A percentile compares a stretch with the other conserved stretches of the same genome.
Evolutionary conservation across 2,113 vertebrate species (phyloP).

Genomic region (Chamaetylas fuelleborni): DNA sequence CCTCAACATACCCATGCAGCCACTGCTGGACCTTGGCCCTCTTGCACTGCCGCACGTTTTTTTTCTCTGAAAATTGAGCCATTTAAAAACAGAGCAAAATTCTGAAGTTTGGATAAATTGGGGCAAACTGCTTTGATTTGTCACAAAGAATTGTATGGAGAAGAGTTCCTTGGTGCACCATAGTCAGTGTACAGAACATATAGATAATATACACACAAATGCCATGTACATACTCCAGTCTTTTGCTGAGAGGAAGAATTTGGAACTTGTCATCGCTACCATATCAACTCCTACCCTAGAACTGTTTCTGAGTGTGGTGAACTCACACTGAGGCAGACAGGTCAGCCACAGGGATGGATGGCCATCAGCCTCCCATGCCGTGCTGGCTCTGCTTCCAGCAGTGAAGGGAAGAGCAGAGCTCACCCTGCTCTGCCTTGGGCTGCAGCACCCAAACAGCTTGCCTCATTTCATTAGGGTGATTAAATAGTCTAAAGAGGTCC

Average conservation of each 20-base stretch:
- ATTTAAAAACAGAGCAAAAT: not conserved
- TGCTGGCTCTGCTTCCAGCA: not conserved
- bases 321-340: accelerated
- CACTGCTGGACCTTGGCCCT: accelerated
- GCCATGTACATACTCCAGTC: no score
- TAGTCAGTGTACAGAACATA: not conserved
- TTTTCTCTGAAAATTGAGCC: not conserved
- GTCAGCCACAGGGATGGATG: not conserved
- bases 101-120: not conserved
- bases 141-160: not conserved
- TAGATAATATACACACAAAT: accelerated
- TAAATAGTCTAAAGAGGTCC: not conserved
- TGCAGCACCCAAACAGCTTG: accelerated
- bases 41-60: accelerated
- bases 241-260: not conserved
- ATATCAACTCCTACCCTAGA: not conserved
- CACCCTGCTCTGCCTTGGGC: not conserved
- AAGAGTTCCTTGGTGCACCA: not conserved
- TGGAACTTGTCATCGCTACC: not conserved
- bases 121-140: not conserved
- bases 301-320: not conserved
- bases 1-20: not conserved
- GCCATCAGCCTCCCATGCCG: accelerated
- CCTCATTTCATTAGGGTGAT: not conserved
- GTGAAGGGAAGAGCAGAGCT: not conserved